Conservation (phyloP, 2,113 vertebrate genomes). For the Ageneiosus marmoratus region DNA sequence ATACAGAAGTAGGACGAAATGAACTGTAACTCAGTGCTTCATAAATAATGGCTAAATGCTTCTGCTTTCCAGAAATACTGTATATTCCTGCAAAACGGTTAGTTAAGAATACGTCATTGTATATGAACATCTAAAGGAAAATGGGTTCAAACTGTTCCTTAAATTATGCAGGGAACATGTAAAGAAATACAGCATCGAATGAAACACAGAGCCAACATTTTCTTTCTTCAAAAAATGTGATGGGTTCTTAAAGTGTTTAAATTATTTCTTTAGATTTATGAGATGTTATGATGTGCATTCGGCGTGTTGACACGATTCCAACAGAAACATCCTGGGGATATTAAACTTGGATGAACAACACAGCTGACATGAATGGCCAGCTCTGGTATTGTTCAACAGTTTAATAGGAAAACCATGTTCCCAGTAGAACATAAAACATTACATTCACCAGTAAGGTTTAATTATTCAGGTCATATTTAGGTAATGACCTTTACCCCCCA, state of each 20-base stretch:
- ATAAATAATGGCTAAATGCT: background rate
- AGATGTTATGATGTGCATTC: conserved; percentile 49
- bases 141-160: conserved; percentile 9
- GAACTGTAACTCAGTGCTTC: background rate
- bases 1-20: background rate
- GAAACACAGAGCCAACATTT: conserved; percentile 30
- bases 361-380: conserved; percentile 17
- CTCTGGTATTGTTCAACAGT: conserved; percentile 48
- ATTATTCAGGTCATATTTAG: conserved; percentile 33
- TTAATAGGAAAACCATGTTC: conserved; percentile 55
- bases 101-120: conserved; percentile 23
- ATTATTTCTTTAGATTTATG: conserved; percentile 53
- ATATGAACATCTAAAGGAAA: conserved; percentile 5
- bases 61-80: background rate
- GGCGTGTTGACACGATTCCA: conserved; percentile 44
- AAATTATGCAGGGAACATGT: conserved; percentile 13
- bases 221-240: conserved; percentile 30
- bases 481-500: conserved; percentile 11
- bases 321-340: conserved; percentile 57
- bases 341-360: conserved; percentile 52
- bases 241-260: conserved; percentile 48
- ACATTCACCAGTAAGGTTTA: conserved; percentile 46
- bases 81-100: background rate
- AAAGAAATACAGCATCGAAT: conserved; percentile 3
- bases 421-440: conserved; percentile 49